A percentile compares a stretch with the other conserved stretches of the same genome.
These are phyloP conservation scores for Origma solitaria DNA, from an alignment of 2,113 vertebrate genomes.

Conservation along the genomic window DNA sequence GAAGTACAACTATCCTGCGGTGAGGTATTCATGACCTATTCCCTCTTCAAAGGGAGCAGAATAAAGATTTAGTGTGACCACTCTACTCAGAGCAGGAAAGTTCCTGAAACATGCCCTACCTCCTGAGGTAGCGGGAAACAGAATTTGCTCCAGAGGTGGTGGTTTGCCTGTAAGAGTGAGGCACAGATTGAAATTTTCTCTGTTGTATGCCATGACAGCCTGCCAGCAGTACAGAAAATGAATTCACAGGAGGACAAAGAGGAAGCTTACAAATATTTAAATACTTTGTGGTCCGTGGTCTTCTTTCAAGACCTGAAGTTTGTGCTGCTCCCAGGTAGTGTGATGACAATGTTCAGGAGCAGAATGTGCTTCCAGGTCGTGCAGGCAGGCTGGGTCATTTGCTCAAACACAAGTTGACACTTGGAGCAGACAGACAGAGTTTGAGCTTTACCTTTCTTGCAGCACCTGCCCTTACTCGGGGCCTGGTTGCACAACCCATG, in stretches of 20 bases:
- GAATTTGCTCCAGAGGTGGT: neutral
- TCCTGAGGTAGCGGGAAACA: neutral
- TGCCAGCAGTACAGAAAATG: neutral
- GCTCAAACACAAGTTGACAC: neutral
- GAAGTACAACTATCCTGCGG: neutral
- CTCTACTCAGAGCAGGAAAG: neutral
- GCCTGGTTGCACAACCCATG: neutral
- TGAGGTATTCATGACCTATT: neutral
- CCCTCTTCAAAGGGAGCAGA: neutral
- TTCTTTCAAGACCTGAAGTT: neutral
- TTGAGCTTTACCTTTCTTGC: neutral
- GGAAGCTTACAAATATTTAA: neutral
- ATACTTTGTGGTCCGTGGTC: neutral
- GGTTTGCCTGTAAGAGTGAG: neutral
- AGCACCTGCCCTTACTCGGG: neutral
- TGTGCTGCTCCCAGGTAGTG: neutral
- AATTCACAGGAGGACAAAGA: neutral
- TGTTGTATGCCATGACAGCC: fast-evolving
- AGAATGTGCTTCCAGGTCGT: neutral
- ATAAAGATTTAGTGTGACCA: neutral
- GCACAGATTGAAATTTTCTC: neutral
- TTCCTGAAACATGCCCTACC: neutral
- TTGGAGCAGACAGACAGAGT: neutral
- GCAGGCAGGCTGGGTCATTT: neutral
- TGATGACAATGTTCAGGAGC: neutral